phyloP scores from a whole-genome alignment of 2,888 invertebrate genomes.

The Drosophila basisetae region DNA sequence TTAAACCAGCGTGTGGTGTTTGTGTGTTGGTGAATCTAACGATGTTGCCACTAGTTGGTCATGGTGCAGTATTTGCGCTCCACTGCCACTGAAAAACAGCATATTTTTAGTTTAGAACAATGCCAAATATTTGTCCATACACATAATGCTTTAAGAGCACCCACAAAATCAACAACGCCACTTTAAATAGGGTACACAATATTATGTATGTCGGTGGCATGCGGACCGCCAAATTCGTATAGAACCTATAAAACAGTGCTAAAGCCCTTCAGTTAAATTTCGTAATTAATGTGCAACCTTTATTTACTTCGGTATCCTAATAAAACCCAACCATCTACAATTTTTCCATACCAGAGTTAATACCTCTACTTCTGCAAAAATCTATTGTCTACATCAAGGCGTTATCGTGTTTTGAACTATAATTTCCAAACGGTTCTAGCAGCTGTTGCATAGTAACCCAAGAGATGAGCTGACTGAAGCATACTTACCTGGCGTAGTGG shows the following conservation, averaged over 20 bases:
- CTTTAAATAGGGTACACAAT: conserved; percentile 7
- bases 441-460: background rate
- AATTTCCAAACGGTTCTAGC: conserved; percentile 37
- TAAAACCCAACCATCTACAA: no score
- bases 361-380: background rate
- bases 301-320: background rate
- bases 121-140: conserved; percentile 51
- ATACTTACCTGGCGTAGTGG: conserved; percentile 83
- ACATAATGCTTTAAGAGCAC: conserved; percentile 27
- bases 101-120: conserved; percentile 55
- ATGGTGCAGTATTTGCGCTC: conserved; percentile 3
- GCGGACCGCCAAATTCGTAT: background rate
- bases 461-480: conserved; percentile 29
- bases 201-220: background rate
- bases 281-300: background rate
- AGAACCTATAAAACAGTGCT: background rate
- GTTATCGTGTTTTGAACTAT: rapidly evolving
- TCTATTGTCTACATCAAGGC: conserved; percentile 4
- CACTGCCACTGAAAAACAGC: conserved; percentile 32
- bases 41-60: conserved; percentile 22
- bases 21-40: conserved; percentile 2
- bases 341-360: background rate
- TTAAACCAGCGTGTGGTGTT: conserved; percentile 47
- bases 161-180: background rate
- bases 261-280: background rate